Evolutionary conservation across 2,113 vertebrate species (phyloP).

Genomic region (Alces alces): DNA sequence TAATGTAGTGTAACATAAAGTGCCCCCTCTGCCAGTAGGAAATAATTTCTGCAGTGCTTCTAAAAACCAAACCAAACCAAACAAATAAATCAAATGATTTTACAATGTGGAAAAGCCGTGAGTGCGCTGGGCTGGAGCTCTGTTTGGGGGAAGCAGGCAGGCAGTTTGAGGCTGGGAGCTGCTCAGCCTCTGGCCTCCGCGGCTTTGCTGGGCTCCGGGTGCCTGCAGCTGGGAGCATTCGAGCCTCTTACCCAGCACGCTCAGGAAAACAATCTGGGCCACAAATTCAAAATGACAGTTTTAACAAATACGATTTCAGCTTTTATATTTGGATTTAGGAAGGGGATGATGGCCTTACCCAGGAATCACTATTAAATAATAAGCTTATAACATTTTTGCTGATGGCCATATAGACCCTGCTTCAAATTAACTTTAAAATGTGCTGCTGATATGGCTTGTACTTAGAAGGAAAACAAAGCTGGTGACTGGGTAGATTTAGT

Average conservation of each 20-base stretch:
- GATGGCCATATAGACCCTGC: conserved; percentile 56
- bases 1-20: conserved; percentile 61
- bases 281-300: conserved; percentile 72
- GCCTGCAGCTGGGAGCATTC: conserved; percentile 39
- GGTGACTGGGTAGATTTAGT: neutral
- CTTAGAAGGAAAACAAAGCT: conserved; percentile 60
- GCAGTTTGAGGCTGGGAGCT: neutral
- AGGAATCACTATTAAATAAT: conserved; percentile 69
- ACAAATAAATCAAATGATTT: conserved; percentile 75
- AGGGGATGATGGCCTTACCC: conserved; percentile 61
- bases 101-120: conserved; percentile 67
- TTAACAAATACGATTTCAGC: conserved; percentile 68
- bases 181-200: neutral
- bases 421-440: conserved; percentile 69
- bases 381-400: conserved; percentile 69
- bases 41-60: conserved; percentile 66
- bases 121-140: conserved; percentile 9
- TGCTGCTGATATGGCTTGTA: conserved; percentile 51
- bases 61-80: conserved; percentile 70
- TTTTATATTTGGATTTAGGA: conserved; percentile 69
- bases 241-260: neutral
- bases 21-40: conserved; percentile 68
- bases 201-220: neutral
- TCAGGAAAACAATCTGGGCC: conserved; percentile 38
- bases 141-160: conserved; percentile 38